phyloP scores from a whole-genome alignment of 2,113 vertebrate species.

The Irena cyanogastra region DNA sequence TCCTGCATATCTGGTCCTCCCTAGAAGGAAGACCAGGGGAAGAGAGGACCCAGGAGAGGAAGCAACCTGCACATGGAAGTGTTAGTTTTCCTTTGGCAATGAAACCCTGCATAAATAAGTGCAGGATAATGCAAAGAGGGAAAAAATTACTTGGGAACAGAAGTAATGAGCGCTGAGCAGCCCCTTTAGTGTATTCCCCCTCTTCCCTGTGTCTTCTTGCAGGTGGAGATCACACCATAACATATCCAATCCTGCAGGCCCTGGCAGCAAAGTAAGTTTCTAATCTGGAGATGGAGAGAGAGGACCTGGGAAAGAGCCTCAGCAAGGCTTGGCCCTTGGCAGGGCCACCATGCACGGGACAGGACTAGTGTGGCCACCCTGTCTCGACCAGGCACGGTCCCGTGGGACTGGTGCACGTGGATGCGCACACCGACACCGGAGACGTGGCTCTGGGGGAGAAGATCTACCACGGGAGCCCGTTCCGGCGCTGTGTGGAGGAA shows the following conservation, averaged over 20 bases:
- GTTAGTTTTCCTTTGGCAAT: not conserved
- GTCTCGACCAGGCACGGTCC: slow-evolving; percentile 78
- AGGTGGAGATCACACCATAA: slow-evolving; percentile 95
- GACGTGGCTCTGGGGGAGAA: slow-evolving; percentile 83
- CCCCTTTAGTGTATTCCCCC: not conserved
- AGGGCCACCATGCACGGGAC: rapidly evolving
- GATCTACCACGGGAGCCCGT: slow-evolving; percentile 84
- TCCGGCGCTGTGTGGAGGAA: slow-evolving; percentile 89
- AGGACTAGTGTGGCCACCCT: rapidly evolving
- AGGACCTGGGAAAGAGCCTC: not conserved
- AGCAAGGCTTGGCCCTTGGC: not conserved
- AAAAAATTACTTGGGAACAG: not conserved
- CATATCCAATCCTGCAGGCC: slow-evolving; percentile 91
- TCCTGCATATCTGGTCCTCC: not conserved
- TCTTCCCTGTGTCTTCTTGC: not conserved
- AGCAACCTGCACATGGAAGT: not conserved
- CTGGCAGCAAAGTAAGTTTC: slow-evolving; percentile 83
- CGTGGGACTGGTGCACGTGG: slow-evolving; percentile 88
- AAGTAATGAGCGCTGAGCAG: rapidly evolving
- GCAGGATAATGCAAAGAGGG: not conserved
- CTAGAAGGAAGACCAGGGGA: not conserved
- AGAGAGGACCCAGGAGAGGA: not conserved
- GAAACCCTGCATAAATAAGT: not conserved
- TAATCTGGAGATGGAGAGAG: not conserved
- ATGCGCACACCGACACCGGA: slow-evolving; percentile 85